Conservation (phyloP, 2,888 invertebrate genomes). For the Choreutis nemorana region DNA sequence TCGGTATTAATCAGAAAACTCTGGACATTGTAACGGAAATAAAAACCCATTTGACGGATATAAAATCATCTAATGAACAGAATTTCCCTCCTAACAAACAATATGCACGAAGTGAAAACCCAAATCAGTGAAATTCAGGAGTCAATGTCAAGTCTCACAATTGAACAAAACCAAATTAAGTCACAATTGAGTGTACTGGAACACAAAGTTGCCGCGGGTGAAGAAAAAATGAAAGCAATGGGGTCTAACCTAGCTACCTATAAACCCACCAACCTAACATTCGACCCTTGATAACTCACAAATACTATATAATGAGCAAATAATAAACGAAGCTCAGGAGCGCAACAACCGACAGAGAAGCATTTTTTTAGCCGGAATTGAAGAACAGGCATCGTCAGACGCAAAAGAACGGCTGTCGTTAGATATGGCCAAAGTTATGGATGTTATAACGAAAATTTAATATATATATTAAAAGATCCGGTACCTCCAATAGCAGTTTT, state of each 20-base stretch:
- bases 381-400: slow-evolving; percentile 2
- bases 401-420: background rate
- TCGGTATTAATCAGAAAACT: no score
- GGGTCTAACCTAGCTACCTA: no score
- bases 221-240: no score
- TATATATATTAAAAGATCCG: slow-evolving; percentile 4
- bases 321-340: slow-evolving; percentile 5
- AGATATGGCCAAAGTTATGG: slow-evolving; percentile 4
- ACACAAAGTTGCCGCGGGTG: no score
- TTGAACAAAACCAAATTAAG: slow-evolving; percentile 4
- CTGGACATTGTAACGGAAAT: slow-evolving; percentile 3
- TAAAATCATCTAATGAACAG: no score
- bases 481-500: slow-evolving; percentile 6
- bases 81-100: no score
- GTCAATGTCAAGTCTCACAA: slow-evolving; percentile 3
- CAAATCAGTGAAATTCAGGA: slow-evolving; percentile 5
- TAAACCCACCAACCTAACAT: no score
- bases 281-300: background rate
- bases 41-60: slow-evolving; percentile 2
- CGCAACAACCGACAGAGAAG: slow-evolving; percentile 5
- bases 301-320: slow-evolving; percentile 3
- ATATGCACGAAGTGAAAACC: slow-evolving; percentile 2
- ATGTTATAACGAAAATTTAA: slow-evolving; percentile 1
- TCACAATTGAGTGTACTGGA: slow-evolving; percentile 2
- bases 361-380: slow-evolving; percentile 5